Conservation (phyloP, 2,113 vertebrate genomes). For the Caloenas nicobarica region DNA sequence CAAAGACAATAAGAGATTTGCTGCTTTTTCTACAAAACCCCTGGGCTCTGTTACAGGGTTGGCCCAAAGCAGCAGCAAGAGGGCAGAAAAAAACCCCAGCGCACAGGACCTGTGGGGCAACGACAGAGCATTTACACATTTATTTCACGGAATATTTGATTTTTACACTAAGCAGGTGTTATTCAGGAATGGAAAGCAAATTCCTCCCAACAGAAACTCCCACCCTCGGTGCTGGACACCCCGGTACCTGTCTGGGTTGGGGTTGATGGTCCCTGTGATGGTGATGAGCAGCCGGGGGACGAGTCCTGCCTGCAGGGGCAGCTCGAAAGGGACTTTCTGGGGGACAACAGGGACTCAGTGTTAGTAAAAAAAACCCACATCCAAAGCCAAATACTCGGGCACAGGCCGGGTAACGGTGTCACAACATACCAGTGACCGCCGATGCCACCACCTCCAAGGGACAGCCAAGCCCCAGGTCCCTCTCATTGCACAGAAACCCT, state of each 20-base stretch:
- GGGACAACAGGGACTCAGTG: not conserved
- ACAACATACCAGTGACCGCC: not conserved
- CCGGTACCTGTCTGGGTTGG: slow-evolving; percentile 57
- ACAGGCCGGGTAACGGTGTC: accelerated
- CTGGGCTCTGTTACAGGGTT: too few species aligned
- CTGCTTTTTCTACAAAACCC: not conserved
- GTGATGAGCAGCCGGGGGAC: slow-evolving; percentile 69
- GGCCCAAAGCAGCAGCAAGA: too few species aligned
- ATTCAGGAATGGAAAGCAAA: not conserved
- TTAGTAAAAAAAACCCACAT: not conserved
- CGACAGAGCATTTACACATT: accelerated
- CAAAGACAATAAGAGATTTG: accelerated
- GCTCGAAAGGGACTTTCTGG: slow-evolving; percentile 70
- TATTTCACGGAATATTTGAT: not conserved
- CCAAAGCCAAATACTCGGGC: accelerated
- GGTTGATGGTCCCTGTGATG: slow-evolving; percentile 60
- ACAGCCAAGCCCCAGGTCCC: not conserved
- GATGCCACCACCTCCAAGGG: not conserved
- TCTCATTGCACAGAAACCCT: not conserved
- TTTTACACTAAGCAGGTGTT: not conserved
- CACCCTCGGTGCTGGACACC: accelerated
- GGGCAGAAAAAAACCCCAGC: too few species aligned
- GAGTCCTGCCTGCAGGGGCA: slow-evolving; percentile 66
- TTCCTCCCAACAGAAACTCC: not conserved
- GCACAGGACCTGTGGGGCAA: accelerated